Evolutionary conservation across 2,888 invertebrate species (phyloP).

Genomic region (Pardosa pseudoannulata): DNA sequence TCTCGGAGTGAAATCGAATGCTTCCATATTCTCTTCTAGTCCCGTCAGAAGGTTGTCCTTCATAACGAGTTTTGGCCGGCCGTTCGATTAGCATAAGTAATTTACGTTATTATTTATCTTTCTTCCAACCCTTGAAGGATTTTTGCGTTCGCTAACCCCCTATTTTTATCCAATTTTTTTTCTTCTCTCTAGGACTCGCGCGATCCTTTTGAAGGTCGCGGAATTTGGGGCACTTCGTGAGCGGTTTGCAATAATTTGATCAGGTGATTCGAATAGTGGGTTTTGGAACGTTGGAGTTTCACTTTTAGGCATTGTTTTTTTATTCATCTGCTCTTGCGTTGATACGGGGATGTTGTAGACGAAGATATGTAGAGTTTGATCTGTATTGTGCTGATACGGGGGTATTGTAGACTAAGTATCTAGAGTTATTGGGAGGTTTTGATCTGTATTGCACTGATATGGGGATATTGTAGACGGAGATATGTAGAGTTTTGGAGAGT

Average conservation of each 20-base stretch:
- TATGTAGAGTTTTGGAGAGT: no score
- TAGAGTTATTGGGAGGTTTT: no score
- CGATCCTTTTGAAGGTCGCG: background rate
- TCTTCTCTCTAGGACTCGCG: background rate
- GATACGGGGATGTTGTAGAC: no score
- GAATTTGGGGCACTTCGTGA: background rate
- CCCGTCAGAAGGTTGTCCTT: slow-evolving; percentile 34
- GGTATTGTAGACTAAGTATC: no score
- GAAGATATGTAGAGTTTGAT: no score
- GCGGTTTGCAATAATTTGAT: background rate
- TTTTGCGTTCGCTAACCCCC: slow-evolving; percentile 57
- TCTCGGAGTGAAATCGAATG: background rate
- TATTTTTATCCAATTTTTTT: background rate
- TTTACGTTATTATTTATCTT: slow-evolving; percentile 23
- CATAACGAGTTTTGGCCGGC: slow-evolving; percentile 36
- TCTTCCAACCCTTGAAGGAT: slow-evolving; percentile 53
- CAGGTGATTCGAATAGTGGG: no score
- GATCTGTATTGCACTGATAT: no score
- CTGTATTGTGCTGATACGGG: no score
- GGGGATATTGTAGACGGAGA: no score
- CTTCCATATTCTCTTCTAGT: background rate
- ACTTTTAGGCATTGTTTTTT: no score
- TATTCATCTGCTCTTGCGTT: no score
- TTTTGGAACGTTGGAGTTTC: no score
- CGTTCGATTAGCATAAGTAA: slow-evolving; percentile 45